These are phyloP conservation scores for Cydia pomonella DNA, from an alignment of 1,140 invertebrate genomes.

Conservation along the genomic window DNA sequence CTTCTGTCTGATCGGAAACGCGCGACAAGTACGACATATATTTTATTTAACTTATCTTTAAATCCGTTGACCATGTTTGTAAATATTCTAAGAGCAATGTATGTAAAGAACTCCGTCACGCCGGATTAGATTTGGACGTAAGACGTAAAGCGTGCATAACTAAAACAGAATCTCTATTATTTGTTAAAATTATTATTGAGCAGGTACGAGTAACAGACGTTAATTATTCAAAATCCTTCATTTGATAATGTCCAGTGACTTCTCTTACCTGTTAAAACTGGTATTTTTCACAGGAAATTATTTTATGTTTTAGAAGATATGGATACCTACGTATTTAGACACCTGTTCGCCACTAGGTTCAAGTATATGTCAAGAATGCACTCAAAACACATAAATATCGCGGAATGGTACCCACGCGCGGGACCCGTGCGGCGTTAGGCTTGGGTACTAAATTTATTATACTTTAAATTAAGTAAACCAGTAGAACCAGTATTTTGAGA, in stretches of 20 bases:
- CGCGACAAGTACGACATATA: conserved; percentile 60
- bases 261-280: neutral
- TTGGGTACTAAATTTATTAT: conserved; percentile 26
- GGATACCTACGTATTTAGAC: neutral
- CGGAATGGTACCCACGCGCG: conserved; percentile 8
- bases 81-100: conserved; percentile 45
- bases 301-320: neutral
- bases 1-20: conserved; percentile 51
- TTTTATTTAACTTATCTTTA: conserved; percentile 42
- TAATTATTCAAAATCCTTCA: conserved; percentile 29
- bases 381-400: conserved; percentile 10
- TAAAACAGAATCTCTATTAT: conserved; percentile 45
- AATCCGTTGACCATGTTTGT: conserved; percentile 36
- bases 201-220: conserved; percentile 27
- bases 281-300: neutral
- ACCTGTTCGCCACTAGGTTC: neutral
- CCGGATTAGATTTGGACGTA: conserved; percentile 44
- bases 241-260: conserved; percentile 29
- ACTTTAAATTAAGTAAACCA: conserved; percentile 23
- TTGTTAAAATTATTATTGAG: conserved; percentile 42
- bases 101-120: conserved; percentile 61
- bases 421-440: neutral
- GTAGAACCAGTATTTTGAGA: conserved; percentile 29
- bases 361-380: neutral
- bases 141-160: conserved; percentile 53